Conservation (phyloP, 2,797 vertebrate species). For the Silurus lanzhouensis region DNA sequence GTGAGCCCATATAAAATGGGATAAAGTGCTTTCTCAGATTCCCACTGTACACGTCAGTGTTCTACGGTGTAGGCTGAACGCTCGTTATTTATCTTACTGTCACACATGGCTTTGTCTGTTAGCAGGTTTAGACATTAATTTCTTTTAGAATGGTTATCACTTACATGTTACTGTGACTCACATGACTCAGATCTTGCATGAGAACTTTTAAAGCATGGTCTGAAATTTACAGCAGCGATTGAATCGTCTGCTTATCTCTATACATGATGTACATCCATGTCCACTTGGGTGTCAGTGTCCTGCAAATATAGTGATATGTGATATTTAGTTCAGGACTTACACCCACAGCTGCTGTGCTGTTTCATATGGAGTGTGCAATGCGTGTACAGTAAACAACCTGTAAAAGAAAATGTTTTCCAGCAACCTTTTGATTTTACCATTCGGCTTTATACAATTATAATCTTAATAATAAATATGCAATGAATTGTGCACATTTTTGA, state of each 20-base stretch:
- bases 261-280: conserved; percentile 39
- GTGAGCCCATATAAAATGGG: neutral
- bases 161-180: neutral
- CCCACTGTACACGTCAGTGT: neutral
- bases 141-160: neutral
- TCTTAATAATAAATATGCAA: neutral
- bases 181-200: conserved; percentile 18
- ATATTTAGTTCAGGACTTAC: neutral
- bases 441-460: neutral
- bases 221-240: neutral
- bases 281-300: conserved; percentile 34
- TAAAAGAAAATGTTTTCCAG: neutral
- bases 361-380: neutral
- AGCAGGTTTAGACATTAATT: neutral
- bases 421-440: neutral
- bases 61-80: neutral
- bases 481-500: neutral
- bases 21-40: neutral
- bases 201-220: neutral
- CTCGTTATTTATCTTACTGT: too few relatives aligned
- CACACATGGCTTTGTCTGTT: neutral
- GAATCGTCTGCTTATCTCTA: neutral
- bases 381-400: neutral
- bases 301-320: conserved; percentile 10
- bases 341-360: neutral